Conservation (phyloP, 2,797 vertebrate species). For the Mastacembelus armatus region DNA sequence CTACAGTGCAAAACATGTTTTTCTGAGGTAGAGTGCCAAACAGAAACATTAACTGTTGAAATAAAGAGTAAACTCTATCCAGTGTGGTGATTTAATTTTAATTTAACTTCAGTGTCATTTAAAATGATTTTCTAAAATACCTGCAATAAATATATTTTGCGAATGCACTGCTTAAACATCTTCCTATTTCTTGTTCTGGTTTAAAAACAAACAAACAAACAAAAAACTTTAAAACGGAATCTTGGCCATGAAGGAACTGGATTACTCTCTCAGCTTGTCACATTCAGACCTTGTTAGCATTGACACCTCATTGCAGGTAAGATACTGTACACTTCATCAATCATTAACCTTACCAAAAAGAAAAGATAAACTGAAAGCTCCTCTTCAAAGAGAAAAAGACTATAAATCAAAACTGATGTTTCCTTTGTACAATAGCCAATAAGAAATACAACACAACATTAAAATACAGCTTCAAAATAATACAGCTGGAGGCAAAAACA, state of each 20-base stretch:
- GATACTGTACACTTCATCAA: conserved; percentile 49
- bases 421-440: too few species aligned
- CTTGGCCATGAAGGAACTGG: neutral
- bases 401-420: conserved; percentile 55
- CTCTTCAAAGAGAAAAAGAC: conserved; percentile 11
- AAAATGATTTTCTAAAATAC: too few species aligned
- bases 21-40: conserved; percentile 63
- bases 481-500: conserved; percentile 59
- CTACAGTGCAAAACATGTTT: conserved; percentile 17
- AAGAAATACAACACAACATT: conserved; percentile 51
- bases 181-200: neutral
- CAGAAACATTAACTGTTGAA: conserved; percentile 4
- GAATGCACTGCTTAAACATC: neutral
- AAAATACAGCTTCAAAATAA: conserved; percentile 52
- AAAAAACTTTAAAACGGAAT: neutral
- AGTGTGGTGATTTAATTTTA: conserved; percentile 8
- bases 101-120: conserved; percentile 4
- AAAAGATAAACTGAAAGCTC: conserved; percentile 20
- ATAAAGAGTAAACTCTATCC: neutral
- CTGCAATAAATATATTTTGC: too few species aligned
- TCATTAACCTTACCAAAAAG: neutral
- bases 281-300: conserved; percentile 36
- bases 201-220: neutral
- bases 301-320: conserved; percentile 22
- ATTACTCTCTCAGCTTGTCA: conserved; percentile 33